Base-by-base conservation (phyloP, 2,797 vertebrate genomes). In the Discoglossus pictus region DNA sequence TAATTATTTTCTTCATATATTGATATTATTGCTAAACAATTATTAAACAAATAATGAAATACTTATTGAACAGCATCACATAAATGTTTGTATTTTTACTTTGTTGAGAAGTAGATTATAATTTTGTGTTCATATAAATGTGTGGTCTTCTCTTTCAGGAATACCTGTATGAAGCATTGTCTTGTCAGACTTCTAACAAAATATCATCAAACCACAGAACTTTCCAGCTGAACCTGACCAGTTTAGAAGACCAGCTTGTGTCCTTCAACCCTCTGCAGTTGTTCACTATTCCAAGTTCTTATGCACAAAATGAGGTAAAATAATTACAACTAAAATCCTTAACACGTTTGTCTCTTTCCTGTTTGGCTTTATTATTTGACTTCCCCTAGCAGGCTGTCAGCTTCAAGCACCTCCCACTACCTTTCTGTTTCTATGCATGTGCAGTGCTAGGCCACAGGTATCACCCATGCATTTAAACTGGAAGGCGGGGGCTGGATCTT, bases 221-320 rank as follows among this genome's bases (percentile, higher is more conserved):
- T 71, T 81, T 88, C 65, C 81, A 85, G 75, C 83, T 87, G 67
- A 79, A 74, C 3, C 77, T 80, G 63, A 79, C 42, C 42, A 80
- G 17, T 66, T 70, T 7, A 54, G 76, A 80, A 55, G 72, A 75
- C 43, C 59, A 54, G 11, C 46, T 76, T 31, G 43, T 38, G 47
- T 24, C 35, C 61, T 98, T 98, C 84, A 91, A 94, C 78, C 94
- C 96, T 50, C 83, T 97, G 60, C 68, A 80, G 11, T 85, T 91
- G 65, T 91, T 93, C 76, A 84, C 86, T 51, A 83, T 82, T 4
- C 83, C 94, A 62, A 89, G 86, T 76, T 83, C 67, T 55, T 89
- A 82, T 75, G 82, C 88, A 72, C 87, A 94, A 65, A 82, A 88
- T 82, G 93, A 97, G 95, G 97, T 97, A 75, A 51, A 25, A 52